Percentiles rank a stretch among this genome's conserved stretches.
Evolutionary conservation across 1,140 invertebrate genomes (phyloP).

Genomic region (Drosophila subpulchrella): DNA sequence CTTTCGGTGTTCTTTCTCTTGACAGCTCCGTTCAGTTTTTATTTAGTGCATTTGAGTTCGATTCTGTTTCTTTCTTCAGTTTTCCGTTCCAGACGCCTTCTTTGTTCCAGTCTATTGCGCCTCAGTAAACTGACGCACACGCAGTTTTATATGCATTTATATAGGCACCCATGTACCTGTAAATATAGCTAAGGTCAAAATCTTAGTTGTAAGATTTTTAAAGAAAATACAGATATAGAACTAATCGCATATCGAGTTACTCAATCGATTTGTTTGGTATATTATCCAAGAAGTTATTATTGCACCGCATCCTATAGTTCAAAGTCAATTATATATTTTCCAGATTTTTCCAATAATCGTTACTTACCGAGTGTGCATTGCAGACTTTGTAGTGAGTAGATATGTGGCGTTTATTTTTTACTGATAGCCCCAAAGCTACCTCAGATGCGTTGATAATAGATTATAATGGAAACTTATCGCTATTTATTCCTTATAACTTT

Average conservation of each 20-base stretch:
- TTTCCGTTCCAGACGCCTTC: constrained; percentile 28
- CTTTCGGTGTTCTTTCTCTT: not conserved
- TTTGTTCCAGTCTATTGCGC: constrained; percentile 60
- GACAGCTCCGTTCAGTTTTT: constrained; percentile 13
- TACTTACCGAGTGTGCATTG: constrained; percentile 3
- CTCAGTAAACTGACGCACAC: constrained; percentile 22
- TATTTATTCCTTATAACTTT: not conserved
- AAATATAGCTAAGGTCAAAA: not conserved
- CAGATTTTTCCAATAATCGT: not conserved
- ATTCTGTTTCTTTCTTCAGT: constrained; percentile 6
- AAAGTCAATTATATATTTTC: not conserved
- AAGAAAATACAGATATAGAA: not conserved
- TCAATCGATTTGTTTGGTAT: not conserved
- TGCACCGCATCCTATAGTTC: not conserved
- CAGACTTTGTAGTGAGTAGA: constrained; percentile 17
- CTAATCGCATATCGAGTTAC: not conserved
- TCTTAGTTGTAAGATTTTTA: not conserved
- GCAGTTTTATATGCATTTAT: constrained; percentile 17
- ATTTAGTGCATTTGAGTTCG: constrained; percentile 11
- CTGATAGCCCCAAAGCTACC: constrained; percentile 21
- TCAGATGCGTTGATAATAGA: constrained; percentile 17
- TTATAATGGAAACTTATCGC: constrained; percentile 6
- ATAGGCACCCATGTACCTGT: constrained; percentile 1
- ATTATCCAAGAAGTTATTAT: not conserved
- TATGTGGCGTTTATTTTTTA: not conserved